phyloP scores from a whole-genome alignment of 1,140 invertebrate genomes.

The Episyrphus balteatus region DNA sequence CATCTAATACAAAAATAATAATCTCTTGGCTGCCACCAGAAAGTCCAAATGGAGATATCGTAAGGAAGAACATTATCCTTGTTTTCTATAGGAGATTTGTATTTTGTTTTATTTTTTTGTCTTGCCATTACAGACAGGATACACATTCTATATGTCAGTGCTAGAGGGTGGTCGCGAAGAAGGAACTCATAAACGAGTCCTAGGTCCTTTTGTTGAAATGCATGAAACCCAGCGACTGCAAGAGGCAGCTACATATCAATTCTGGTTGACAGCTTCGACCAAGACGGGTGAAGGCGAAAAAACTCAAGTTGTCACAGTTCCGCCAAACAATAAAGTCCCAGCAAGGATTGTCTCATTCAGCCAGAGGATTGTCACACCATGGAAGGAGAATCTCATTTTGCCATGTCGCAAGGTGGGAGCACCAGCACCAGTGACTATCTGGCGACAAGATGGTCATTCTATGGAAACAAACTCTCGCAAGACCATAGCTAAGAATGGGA shows the following conservation, averaged over 20 bases:
- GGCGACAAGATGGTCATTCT: slow-evolving; percentile 59
- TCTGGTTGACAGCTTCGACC: slow-evolving; percentile 72
- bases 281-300: slow-evolving; percentile 69
- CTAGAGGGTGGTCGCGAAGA: slow-evolving; percentile 61
- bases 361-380: slow-evolving; percentile 61
- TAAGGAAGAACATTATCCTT: slow-evolving; percentile 18
- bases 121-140: slow-evolving; percentile 41
- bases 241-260: slow-evolving; percentile 60
- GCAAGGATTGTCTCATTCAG: slow-evolving; percentile 75
- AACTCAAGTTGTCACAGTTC: slow-evolving; percentile 60
- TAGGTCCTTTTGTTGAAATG: slow-evolving; percentile 50
- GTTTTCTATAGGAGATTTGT: background rate
- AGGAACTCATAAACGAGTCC: slow-evolving; percentile 56
- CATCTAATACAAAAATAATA: slow-evolving; percentile 69
- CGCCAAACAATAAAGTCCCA: slow-evolving; percentile 68
- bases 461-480: slow-evolving; percentile 58
- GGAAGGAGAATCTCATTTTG: slow-evolving; percentile 71
- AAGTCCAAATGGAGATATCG: slow-evolving; percentile 62
- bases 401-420: slow-evolving; percentile 71
- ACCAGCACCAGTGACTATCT: slow-evolving; percentile 57
- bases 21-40: slow-evolving; percentile 76
- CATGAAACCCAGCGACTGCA: slow-evolving; percentile 63
- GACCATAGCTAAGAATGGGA: slow-evolving; percentile 54
- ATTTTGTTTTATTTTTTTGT: background rate
- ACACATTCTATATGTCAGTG: slow-evolving; percentile 70